These are phyloP conservation scores for Salminus brasiliensis DNA, from an alignment of 2,113 vertebrate species.

Conservation along the genomic window DNA sequence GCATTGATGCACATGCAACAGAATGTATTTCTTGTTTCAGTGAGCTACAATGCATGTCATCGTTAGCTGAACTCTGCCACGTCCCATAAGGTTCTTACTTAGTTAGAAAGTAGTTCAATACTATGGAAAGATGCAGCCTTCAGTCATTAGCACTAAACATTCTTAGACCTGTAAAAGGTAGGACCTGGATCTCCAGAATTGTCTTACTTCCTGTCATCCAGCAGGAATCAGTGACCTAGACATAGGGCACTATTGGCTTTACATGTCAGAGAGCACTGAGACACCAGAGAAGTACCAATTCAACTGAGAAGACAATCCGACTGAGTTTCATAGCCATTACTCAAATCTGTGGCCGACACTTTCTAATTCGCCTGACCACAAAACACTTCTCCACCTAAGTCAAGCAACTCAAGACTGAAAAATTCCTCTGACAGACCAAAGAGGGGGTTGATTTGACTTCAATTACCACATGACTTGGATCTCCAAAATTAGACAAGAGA, in stretches of 20 bases:
- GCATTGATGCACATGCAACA: too few relatives aligned
- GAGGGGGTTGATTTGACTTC: constrained; percentile 16
- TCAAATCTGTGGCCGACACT: neutral
- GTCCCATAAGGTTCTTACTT: too few relatives aligned
- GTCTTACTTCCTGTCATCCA: constrained; percentile 61
- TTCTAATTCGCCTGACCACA: constrained; percentile 16
- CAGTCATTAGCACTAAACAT: too few relatives aligned
- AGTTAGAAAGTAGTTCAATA: too few relatives aligned
- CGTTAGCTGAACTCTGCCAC: too few relatives aligned
- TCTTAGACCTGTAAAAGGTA: too few relatives aligned
- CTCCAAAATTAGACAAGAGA: too few relatives aligned
- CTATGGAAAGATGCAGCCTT: too few relatives aligned
- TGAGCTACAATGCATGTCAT: too few relatives aligned
- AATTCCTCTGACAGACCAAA: neutral
- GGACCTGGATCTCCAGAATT: too few relatives aligned
- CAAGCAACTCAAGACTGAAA: neutral
- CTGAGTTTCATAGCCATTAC: neutral
- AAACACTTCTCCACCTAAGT: neutral
- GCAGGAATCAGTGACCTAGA: constrained; percentile 63
- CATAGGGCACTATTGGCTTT: constrained; percentile 63
- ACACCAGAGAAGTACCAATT: constrained; percentile 17
- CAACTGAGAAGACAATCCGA: constrained; percentile 1
- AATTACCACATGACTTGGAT: neutral
- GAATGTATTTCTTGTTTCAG: too few relatives aligned
- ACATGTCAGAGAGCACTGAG: constrained; percentile 48